A percentile compares a stretch with the other conserved stretches of the same genome.
Conservation (phyloP, 1,140 invertebrate genomes). For the Drosophila watanabei region DNA sequence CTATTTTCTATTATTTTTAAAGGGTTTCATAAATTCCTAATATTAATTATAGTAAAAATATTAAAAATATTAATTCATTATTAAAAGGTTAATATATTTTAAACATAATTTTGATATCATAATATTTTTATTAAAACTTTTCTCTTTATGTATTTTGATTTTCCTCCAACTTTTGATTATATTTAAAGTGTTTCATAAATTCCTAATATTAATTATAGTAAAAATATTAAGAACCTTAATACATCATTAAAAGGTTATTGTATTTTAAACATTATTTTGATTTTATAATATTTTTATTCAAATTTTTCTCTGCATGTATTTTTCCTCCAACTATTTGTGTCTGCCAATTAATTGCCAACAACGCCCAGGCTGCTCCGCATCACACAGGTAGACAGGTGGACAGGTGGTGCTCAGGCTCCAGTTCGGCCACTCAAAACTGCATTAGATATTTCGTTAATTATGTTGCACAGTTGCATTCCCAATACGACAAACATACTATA, state of each 20-base stretch:
- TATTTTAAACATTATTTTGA: too few relatives aligned
- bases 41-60: background rate
- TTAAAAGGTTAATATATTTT: background rate
- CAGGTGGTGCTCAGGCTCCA: constrained; percentile 47
- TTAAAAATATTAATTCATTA: background rate
- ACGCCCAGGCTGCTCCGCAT: constrained; percentile 53
- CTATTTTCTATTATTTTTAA: too few relatives aligned
- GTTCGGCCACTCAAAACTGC: constrained; percentile 29
- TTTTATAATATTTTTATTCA: too few relatives aligned
- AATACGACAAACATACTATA: background rate
- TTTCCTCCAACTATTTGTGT: background rate
- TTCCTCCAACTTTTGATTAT: background rate
- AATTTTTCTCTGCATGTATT: constrained; percentile 9
- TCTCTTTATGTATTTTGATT: constrained; percentile 4
- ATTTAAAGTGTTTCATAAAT: too few relatives aligned
- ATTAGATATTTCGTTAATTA: constrained; percentile 56
- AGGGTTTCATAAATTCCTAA: background rate
- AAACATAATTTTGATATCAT: background rate
- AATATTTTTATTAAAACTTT: background rate
- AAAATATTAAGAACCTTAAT: too few relatives aligned
- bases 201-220: too few relatives aligned
- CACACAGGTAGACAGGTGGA: constrained; percentile 20
- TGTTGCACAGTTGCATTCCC: constrained; percentile 41
- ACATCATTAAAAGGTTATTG: too few relatives aligned
- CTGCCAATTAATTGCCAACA: constrained; percentile 62